Evolutionary conservation across 1,140 invertebrate genomes (phyloP).

Genomic region (Ditylenchus dipsaci): DNA sequence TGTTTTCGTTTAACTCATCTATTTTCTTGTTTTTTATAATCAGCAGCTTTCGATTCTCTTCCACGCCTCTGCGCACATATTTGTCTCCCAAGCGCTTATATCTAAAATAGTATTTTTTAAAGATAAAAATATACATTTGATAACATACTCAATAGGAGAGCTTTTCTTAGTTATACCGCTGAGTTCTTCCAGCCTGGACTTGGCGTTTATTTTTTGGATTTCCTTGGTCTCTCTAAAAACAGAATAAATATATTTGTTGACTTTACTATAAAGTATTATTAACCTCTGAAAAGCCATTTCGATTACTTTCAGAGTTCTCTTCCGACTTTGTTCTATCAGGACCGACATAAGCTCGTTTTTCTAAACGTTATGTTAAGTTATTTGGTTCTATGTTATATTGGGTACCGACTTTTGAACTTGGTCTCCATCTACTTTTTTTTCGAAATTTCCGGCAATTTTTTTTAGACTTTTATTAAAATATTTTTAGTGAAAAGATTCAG

Average conservation of each 20-base stretch:
- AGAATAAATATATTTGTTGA: background rate
- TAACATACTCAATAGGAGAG: conserved; percentile 34
- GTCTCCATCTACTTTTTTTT: background rate
- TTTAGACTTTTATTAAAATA: no score
- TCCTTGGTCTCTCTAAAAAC: conserved; percentile 37
- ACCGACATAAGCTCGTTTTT: conserved; percentile 14
- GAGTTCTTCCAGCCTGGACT: conserved; percentile 36
- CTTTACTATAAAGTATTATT: background rate
- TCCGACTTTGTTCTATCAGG: conserved; percentile 24
- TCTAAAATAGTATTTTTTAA: conserved; percentile 10
- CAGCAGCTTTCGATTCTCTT: conserved; percentile 30
- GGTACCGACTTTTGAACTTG: no score
- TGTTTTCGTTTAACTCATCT: conserved; percentile 24
- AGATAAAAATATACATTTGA: no score
- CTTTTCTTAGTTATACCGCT: conserved; percentile 40
- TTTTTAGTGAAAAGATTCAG: no score
- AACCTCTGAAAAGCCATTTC: conserved; percentile 37
- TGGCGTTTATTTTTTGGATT: conserved; percentile 43
- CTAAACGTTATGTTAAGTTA: background rate
- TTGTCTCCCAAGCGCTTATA: conserved; percentile 36
- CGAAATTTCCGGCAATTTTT: no score
- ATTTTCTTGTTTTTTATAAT: conserved; percentile 31
- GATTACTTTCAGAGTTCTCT: conserved; percentile 21
- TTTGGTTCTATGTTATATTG: no score
- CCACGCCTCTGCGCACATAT: conserved; percentile 37